phyloP scores from a whole-genome alignment of 2,888 invertebrate genomes.

The Scelioninae gen. 1 region DNA sequence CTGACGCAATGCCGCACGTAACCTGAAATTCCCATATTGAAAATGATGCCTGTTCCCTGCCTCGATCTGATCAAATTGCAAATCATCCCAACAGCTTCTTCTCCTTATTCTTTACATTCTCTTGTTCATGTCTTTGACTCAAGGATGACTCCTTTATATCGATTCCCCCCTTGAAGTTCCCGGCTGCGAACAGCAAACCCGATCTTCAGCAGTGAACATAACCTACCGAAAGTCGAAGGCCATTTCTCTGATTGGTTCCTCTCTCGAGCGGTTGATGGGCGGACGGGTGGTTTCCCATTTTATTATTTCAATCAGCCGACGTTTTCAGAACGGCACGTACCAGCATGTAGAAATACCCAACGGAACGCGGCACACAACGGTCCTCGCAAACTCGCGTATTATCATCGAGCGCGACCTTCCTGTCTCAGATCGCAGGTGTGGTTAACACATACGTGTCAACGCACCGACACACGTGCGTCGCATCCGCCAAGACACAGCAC shows the following conservation, averaged over 20 bases:
- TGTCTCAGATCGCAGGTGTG: constrained; percentile 67
- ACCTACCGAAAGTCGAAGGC: constrained; percentile 83
- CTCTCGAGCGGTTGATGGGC: constrained; percentile 93
- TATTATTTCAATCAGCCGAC: constrained; percentile 71
- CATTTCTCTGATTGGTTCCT: constrained; percentile 84
- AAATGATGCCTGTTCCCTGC: too few relatives aligned
- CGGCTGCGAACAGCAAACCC: too few relatives aligned
- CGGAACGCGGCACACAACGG: constrained; percentile 73
- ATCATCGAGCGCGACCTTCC: constrained; percentile 71
- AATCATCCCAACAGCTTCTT: constrained; percentile 9
- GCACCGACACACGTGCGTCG: constrained; percentile 57
- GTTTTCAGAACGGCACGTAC: constrained; percentile 78
- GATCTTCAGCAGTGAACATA: constrained; percentile 16
- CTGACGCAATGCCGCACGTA: constrained; percentile 8
- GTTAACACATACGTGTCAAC: constrained; percentile 59
- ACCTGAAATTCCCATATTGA: constrained; percentile 6
- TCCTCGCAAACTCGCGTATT: constrained; percentile 68
- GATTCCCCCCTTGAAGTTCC: too few relatives aligned
- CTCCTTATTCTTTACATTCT: too few relatives aligned
- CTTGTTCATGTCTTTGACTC: constrained; percentile 10
- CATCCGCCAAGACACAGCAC: constrained; percentile 53
- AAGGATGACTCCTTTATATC: constrained; percentile 46
- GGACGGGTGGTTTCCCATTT: constrained; percentile 93
- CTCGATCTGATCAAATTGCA: constrained; percentile 8
- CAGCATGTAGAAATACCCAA: constrained; percentile 71